These are phyloP conservation scores for Erannis defoliaria DNA, from an alignment of 2,888 invertebrate species.

Conservation along the genomic window DNA sequence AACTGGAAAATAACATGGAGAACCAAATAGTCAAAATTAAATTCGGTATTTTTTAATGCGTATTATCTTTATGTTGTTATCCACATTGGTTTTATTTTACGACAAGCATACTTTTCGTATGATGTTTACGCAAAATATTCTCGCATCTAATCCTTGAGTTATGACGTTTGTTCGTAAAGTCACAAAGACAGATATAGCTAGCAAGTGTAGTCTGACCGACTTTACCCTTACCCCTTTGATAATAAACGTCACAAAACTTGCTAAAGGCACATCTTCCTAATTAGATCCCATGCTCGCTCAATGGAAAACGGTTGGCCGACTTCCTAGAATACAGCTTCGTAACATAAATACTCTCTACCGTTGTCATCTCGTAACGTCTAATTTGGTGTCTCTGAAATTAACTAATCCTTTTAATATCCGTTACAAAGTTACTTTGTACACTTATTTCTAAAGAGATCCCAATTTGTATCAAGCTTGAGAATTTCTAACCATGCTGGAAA, in stretches of 20 bases:
- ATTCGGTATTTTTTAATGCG: neutral
- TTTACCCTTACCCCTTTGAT: conserved; percentile 26
- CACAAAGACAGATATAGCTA: conserved; percentile 9
- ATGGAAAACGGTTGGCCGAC: conserved; percentile 24
- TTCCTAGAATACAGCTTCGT: conserved; percentile 8
- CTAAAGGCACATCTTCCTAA: conserved; percentile 23
- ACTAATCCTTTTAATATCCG: conserved; percentile 21
- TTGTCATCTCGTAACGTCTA: conserved; percentile 13
- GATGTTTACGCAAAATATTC: conserved; percentile 33
- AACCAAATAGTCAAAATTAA: too few species aligned
- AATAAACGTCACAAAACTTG: conserved; percentile 23
- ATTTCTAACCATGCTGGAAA: neutral
- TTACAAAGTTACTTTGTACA: conserved; percentile 7
- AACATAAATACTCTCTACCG: conserved; percentile 8
- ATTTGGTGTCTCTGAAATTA: conserved; percentile 7
- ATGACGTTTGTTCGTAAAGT: conserved; percentile 30
- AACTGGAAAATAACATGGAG: too few species aligned
- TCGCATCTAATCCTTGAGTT: conserved; percentile 25
- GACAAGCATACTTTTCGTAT: conserved; percentile 12
- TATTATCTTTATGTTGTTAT: neutral
- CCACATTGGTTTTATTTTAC: conserved; percentile 16
- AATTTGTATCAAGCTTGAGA: conserved; percentile 7
- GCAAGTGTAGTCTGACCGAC: conserved; percentile 11
- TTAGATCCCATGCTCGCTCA: conserved; percentile 19
- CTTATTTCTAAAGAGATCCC: conserved; percentile 9